phyloP scores from a whole-genome alignment of 2,113 vertebrate species.

The Dicerorhinus sumatrensis region DNA sequence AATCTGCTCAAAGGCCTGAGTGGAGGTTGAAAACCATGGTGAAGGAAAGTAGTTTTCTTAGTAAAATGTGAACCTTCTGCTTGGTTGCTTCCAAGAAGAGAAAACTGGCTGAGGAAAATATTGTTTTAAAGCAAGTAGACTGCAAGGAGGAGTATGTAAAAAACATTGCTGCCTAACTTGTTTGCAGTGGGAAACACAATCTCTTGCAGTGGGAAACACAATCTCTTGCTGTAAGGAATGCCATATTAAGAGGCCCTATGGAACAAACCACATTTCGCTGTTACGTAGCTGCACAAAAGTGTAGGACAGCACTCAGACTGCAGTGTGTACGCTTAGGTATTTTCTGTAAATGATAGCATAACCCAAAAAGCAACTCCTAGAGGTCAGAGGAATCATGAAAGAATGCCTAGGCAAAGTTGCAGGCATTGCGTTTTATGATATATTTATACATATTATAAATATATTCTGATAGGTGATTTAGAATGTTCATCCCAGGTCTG shows the following conservation, averaged over 20 bases:
- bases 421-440: neutral
- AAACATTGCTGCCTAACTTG: neutral
- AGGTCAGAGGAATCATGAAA: neutral
- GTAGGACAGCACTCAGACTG: neutral
- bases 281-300: neutral
- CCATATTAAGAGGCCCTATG: neutral
- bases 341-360: neutral
- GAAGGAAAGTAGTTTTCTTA: neutral
- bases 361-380: neutral
- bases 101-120: neutral
- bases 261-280: neutral
- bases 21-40: neutral
- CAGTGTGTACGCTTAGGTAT: neutral
- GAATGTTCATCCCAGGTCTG: neutral
- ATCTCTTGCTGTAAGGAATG: slow-evolving; percentile 3
- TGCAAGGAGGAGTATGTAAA: neutral
- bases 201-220: neutral
- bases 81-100: slow-evolving; percentile 20
- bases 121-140: neutral
- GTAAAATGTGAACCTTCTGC: neutral
- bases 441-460: neutral
- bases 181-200: neutral
- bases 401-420: neutral
- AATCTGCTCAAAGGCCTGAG: neutral
- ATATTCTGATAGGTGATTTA: neutral